phyloP scores from a whole-genome alignment of 2,113 vertebrate species.

The Scopus umbretta region DNA sequence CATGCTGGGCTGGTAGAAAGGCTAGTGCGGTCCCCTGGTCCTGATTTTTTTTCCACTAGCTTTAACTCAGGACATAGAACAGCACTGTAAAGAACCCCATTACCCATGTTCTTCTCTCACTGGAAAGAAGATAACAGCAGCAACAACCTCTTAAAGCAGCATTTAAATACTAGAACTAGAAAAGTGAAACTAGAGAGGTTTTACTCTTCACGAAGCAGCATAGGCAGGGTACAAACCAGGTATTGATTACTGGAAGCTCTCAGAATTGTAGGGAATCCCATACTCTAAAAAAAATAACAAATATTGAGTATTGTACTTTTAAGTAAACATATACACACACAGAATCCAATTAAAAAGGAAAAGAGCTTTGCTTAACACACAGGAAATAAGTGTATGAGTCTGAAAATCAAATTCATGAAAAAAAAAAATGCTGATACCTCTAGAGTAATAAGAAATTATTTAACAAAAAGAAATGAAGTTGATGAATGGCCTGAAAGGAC shows the following conservation, averaged over 20 bases:
- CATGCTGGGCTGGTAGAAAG: not conserved
- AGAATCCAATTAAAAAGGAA: not conserved
- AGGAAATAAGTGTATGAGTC: not conserved
- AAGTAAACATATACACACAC: not conserved
- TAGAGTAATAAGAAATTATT: not conserved
- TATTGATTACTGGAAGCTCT: not conserved
- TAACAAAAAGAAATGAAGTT: not conserved
- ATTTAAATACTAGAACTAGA: not conserved
- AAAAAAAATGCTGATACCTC: accelerated
- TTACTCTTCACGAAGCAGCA: not conserved
- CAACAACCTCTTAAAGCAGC: not conserved
- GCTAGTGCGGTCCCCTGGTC: too few relatives aligned
- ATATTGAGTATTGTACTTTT: not conserved
- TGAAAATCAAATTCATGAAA: not conserved
- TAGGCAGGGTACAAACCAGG: not conserved
- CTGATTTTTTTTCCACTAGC: too few relatives aligned
- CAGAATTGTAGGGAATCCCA: not conserved
- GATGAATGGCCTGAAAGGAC: not conserved
- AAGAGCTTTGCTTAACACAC: not conserved
- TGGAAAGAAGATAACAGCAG: not conserved
- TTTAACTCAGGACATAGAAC: not conserved
- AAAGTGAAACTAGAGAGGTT: not conserved
- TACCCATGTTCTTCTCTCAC: not conserved
- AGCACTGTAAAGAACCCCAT: not conserved
- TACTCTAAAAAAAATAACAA: not conserved